phyloP scores from a whole-genome alignment of 2,113 vertebrate genomes.

The Anarhynchus alexandrinus region DNA sequence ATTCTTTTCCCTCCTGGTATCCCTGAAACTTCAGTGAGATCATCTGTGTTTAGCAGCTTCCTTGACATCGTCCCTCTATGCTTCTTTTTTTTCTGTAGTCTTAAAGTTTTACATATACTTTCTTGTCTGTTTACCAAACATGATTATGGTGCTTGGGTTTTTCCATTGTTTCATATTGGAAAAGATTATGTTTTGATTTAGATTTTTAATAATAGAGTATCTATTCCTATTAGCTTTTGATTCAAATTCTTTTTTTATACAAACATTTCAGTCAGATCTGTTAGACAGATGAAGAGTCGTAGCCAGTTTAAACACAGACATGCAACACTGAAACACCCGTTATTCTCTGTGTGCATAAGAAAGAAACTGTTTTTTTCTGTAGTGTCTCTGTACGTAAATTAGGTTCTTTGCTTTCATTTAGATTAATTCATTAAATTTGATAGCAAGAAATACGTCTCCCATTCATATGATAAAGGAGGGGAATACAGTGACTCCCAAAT shows the following conservation, averaged over 20 bases:
- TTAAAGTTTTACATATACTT: background rate
- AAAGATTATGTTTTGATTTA: constrained; percentile 47
- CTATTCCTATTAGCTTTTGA: constrained; percentile 21
- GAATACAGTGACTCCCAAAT: constrained; percentile 13
- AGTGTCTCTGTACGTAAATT: constrained; percentile 18
- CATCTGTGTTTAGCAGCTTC: constrained; percentile 31
- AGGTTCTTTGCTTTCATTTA: constrained; percentile 24
- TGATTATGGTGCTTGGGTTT: background rate
- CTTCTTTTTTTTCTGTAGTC: background rate
- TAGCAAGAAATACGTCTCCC: constrained; percentile 22
- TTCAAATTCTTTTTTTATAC: constrained; percentile 8
- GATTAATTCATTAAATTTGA: constrained; percentile 51
- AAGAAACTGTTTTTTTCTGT: constrained; percentile 1
- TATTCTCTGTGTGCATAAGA: background rate
- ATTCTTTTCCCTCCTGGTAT: background rate
- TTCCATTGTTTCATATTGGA: background rate
- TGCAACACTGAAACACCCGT: background rate
- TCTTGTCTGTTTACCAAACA: background rate
- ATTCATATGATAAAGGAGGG: constrained; percentile 44
- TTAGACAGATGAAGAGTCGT: background rate
- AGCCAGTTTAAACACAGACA: constrained; percentile 16
- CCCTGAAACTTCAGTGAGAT: background rate
- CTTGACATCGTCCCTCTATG: background rate
- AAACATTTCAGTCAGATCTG: constrained; percentile 8
- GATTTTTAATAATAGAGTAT: constrained; percentile 19